Evolutionary conservation across 2,113 vertebrate genomes (phyloP).

Genomic region (Emydura subglobosa): DNA sequence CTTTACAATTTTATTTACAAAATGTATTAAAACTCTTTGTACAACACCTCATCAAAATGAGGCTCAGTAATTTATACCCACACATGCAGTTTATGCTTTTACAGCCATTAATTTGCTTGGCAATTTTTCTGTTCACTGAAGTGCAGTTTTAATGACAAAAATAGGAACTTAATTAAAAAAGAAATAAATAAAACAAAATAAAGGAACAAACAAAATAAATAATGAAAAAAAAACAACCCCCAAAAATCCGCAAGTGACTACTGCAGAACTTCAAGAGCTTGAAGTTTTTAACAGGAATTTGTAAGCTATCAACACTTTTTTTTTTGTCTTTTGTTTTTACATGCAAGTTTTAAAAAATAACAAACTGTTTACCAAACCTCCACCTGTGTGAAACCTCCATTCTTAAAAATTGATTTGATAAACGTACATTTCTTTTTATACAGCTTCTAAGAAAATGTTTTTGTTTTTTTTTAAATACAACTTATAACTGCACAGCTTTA

Average conservation of each 20-base stretch:
- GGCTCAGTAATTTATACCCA: constrained; percentile 91
- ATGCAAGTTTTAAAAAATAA: constrained; percentile 91
- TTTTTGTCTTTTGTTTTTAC: constrained; percentile 75
- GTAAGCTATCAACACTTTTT: constrained; percentile 89
- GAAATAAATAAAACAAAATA: constrained; percentile 66
- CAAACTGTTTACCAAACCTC: constrained; percentile 78
- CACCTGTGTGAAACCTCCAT: constrained; percentile 82
- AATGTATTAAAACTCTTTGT: constrained; percentile 99
- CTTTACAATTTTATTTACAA: constrained; percentile 99
- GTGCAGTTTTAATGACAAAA: constrained; percentile 85
- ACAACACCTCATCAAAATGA: constrained; percentile 94
- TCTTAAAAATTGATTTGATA: constrained; percentile 90
- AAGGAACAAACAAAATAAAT: not conserved
- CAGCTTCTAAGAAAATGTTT: constrained; percentile 80
- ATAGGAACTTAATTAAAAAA: constrained; percentile 72
- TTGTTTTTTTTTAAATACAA: constrained; percentile 85
- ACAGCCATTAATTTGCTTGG: constrained; percentile 90
- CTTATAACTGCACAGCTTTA: constrained; percentile 76
- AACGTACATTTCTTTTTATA: constrained; percentile 89
- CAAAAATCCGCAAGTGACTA: constrained; percentile 82
- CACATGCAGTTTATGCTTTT: constrained; percentile 97
- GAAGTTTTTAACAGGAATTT: constrained; percentile 87
- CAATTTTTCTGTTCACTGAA: constrained; percentile 87
- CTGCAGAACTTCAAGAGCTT: constrained; percentile 83
- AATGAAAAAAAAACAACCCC: constrained; percentile 21